These are phyloP conservation scores for Nycticebus coucang DNA, from an alignment of 2,113 vertebrate genomes.

Conservation along the genomic window DNA sequence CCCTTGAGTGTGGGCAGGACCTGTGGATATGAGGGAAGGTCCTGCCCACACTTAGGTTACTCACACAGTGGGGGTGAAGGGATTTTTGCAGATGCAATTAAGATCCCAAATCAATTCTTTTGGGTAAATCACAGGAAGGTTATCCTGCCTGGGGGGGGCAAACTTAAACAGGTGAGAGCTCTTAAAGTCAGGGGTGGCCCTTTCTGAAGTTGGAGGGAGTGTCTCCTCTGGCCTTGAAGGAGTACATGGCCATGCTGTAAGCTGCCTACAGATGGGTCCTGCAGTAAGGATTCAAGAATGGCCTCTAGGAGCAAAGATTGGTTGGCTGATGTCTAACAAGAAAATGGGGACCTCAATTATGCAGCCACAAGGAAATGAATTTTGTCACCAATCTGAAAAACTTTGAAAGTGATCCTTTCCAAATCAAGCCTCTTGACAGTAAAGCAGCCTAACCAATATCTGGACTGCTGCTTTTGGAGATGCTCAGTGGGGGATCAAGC, in stretches of 20 bases:
- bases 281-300: not conserved
- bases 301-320: not conserved
- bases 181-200: not conserved
- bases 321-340: not conserved
- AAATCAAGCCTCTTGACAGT: not conserved
- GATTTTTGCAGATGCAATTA: not conserved
- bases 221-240: not conserved
- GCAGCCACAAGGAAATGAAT: not conserved
- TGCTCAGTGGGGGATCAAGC: not conserved
- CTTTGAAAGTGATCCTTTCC: not conserved
- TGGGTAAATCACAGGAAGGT: not conserved
- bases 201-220: not conserved
- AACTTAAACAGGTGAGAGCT: not conserved
- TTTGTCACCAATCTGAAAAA: not conserved
- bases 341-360: not conserved
- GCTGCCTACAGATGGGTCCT: not conserved
- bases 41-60: not conserved
- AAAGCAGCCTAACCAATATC: not conserved
- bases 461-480: not conserved
- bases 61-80: too few species aligned
- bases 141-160: too few species aligned
- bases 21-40: not conserved
- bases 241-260: not conserved
- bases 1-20: not conserved
- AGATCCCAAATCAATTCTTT: not conserved